Conservation (phyloP, 2,797 vertebrate genomes). For the Alectoris magna region DNA sequence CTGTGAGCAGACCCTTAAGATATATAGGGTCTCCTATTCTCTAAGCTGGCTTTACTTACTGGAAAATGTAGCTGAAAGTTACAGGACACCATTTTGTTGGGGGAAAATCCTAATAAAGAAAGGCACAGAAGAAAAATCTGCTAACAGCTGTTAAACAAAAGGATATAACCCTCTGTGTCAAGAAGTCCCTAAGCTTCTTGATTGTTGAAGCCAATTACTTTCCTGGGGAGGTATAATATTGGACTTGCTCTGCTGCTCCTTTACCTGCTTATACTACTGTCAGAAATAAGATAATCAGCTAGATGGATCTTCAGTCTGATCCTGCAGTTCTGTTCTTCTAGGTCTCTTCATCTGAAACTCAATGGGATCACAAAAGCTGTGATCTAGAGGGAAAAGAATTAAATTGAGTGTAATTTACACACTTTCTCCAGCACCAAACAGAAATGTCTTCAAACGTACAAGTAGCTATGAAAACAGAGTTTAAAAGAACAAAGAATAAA, state of each 20-base stretch:
- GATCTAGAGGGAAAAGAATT: conserved; percentile 4
- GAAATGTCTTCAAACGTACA: neutral
- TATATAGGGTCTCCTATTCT: neutral
- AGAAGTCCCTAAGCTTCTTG: neutral
- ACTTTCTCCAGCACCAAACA: neutral
- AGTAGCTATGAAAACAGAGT: neutral
- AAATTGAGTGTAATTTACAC: neutral
- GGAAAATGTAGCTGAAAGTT: neutral
- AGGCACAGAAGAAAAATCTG: neutral
- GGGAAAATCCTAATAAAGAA: neutral
- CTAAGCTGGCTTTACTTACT: neutral
- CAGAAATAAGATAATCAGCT: neutral
- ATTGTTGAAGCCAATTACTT: neutral
- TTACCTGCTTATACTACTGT: neutral
- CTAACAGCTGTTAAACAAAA: neutral
- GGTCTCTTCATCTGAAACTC: neutral
- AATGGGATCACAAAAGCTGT: neutral
- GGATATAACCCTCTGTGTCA: neutral
- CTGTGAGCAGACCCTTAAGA: neutral
- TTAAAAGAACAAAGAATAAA: neutral
- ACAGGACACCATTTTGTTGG: neutral
- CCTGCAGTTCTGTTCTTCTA: neutral
- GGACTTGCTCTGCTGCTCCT: neutral
- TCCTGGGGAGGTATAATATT: neutral
- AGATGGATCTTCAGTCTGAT: neutral